Evolutionary conservation across 2,888 invertebrate species (phyloP), one percentile per base, ranked within the genome.

Genomic region (Melinaea menophilus): DNA sequence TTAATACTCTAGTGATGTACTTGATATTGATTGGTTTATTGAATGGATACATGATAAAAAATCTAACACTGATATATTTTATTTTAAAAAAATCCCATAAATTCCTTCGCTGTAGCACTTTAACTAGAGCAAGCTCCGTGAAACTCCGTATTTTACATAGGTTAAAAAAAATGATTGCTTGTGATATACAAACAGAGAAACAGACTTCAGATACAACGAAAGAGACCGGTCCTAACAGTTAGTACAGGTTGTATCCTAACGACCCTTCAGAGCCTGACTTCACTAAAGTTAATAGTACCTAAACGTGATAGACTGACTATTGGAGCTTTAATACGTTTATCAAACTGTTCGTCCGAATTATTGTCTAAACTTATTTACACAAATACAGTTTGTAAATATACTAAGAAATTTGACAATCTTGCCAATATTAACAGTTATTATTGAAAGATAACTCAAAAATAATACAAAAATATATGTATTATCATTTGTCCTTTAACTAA

Each of bases 191-290:
- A 58, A 56, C 56, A 63, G 63, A 57, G 62, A 51, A 68, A 63
- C 58, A 65, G 62, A 66, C 68, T 66, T 69, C 61, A 68, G 67
- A 67, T 61, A 62, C 55, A 64, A 69, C 62, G 66, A 55, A 60
- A 22, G 61, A 65, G 70, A 65, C 64, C 58, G 62, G 70, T 61
- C 71, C 77, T 79, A 81, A 81, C 84, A 85, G 85, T 85, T 83
- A 85, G 81, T 75, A 79, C 79, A 75, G 76, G 76, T 75, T 71
- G 75, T 73, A 72, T 82, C 84, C 79, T 83, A 83, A 83, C 84
- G 75, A 76, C 78, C 71, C 82, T 82, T 78, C 74, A 74, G 65
- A 63, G 62, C 62, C 63, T 59, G 67, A 69, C 70, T 69, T 69
- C 68, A 69, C 74, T 73, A 72, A 76, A 72, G 74, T 73, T 72